phyloP scores from a whole-genome alignment of 2,797 vertebrate species.

The Cirrhinus molitorella region DNA sequence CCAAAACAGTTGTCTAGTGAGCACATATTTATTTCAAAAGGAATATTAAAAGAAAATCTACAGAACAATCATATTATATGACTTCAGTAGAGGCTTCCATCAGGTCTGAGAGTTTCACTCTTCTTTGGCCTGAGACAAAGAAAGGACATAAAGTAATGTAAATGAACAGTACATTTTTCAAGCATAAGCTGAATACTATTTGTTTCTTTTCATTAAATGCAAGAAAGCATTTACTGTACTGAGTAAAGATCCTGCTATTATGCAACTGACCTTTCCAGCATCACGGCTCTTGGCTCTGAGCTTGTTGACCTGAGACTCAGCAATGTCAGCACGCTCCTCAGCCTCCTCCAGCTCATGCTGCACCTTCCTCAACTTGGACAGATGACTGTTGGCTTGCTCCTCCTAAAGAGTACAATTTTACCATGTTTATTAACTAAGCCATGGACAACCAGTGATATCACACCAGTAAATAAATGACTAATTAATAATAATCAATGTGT shows the following conservation, averaged over 20 bases:
- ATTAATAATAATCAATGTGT: conserved; percentile 54
- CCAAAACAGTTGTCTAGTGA: neutral
- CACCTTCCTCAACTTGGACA: conserved; percentile 39
- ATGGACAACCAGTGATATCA: neutral
- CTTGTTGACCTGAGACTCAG: conserved; percentile 38
- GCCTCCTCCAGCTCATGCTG: conserved; percentile 37
- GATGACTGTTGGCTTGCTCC: conserved; percentile 42
- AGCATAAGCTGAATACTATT: neutral
- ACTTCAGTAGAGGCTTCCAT: conserved; percentile 13
- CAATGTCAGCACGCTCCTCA: conserved; percentile 37
- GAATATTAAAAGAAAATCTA: neutral
- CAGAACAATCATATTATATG: conserved; percentile 15
- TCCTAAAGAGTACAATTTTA: neutral
- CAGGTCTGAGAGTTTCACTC: neutral
- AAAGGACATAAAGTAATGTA: neutral
- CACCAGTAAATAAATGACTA: conserved; percentile 74
- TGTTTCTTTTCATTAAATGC: no score
- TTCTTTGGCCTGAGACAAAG: conserved; percentile 2
- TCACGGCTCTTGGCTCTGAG: conserved; percentile 24
- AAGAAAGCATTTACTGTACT: neutral
- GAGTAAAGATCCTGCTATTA: neutral
- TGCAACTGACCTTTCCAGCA: conserved; percentile 12
- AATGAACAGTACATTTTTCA: neutral
- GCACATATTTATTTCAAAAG: conserved; percentile 5
- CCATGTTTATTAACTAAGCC: neutral